Evolutionary conservation across 2,797 vertebrate genomes (phyloP).

Genomic region (Esox lucius): DNA sequence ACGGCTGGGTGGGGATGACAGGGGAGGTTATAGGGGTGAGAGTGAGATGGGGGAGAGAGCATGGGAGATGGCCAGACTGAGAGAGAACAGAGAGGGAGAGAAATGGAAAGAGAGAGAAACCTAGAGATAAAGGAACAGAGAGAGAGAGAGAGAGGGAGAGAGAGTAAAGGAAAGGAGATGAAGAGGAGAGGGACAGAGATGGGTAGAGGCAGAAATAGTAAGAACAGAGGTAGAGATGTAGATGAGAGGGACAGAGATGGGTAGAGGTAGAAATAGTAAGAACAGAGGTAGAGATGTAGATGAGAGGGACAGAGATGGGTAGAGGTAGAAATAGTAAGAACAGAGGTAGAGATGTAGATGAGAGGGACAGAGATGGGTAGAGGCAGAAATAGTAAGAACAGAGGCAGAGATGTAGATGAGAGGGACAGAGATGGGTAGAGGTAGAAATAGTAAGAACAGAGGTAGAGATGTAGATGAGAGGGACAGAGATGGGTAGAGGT

Average conservation of each 20-base stretch:
- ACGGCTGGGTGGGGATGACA: constrained; percentile 67
- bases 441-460: too few species aligned
- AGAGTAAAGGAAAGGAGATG: too few species aligned
- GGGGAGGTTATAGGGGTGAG: constrained; percentile 59
- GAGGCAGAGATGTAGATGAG: not conserved
- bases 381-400: not conserved
- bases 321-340: not conserved
- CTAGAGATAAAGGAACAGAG: not conserved
- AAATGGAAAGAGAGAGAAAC: too few species aligned
- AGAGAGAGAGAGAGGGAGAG: not conserved
- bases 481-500: too few species aligned
- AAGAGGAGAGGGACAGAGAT: too few species aligned
- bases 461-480: too few species aligned
- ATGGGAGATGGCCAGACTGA: not conserved
- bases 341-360: not conserved
- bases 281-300: not conserved
- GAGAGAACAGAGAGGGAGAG: not conserved
- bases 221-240: not conserved
- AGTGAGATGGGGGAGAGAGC: not conserved
- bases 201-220: too few species aligned
- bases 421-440: too few species aligned
- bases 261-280: too few species aligned
- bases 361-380: too few species aligned
- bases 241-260: too few species aligned
- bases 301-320: too few species aligned